A percentile compares a stretch with the other conserved stretches of the same genome.
Conservation (phyloP, 2,797 vertebrate species). For the Cuculus canorus region DNA sequence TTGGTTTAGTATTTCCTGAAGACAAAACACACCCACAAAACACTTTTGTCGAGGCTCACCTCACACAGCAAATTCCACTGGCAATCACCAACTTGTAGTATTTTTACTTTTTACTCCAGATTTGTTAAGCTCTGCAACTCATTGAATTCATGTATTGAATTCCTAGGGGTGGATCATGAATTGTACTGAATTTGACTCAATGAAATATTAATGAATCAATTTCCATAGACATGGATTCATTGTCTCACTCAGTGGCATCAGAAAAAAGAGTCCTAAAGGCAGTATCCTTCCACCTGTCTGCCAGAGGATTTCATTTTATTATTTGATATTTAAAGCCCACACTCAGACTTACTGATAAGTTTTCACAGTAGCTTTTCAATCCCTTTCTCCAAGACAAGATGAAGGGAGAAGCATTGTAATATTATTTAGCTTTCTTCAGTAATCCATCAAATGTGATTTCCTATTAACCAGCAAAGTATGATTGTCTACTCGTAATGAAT, state of each 20-base stretch:
- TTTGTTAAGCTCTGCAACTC: slow-evolving; percentile 73
- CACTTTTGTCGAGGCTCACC: neutral
- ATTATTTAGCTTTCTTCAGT: slow-evolving; percentile 31
- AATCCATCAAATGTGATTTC: slow-evolving; percentile 2
- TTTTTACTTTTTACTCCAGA: slow-evolving; percentile 54
- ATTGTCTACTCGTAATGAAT: neutral
- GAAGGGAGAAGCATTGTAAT: slow-evolving; percentile 6
- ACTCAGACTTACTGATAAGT: slow-evolving; percentile 53
- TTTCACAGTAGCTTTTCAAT: slow-evolving; percentile 42
- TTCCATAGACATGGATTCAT: slow-evolving; percentile 80
- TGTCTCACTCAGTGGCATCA: slow-evolving; percentile 73
- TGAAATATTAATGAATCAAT: slow-evolving; percentile 83
- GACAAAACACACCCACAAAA: neutral
- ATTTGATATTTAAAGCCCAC: slow-evolving; percentile 23
- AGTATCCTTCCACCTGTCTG: slow-evolving; percentile 67
- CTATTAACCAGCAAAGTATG: neutral
- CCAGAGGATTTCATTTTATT: slow-evolving; percentile 56
- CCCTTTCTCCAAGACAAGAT: slow-evolving; percentile 41
- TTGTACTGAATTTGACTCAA: slow-evolving; percentile 71
- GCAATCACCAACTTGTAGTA: neutral
- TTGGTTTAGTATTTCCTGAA: neutral
- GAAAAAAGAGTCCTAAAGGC: slow-evolving; percentile 71
- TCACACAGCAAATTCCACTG: neutral
- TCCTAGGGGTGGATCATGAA: slow-evolving; percentile 74
- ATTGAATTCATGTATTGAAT: slow-evolving; percentile 76